Evolutionary conservation across 2,888 invertebrate species (phyloP).

Genomic region (Rhagium mordax): DNA sequence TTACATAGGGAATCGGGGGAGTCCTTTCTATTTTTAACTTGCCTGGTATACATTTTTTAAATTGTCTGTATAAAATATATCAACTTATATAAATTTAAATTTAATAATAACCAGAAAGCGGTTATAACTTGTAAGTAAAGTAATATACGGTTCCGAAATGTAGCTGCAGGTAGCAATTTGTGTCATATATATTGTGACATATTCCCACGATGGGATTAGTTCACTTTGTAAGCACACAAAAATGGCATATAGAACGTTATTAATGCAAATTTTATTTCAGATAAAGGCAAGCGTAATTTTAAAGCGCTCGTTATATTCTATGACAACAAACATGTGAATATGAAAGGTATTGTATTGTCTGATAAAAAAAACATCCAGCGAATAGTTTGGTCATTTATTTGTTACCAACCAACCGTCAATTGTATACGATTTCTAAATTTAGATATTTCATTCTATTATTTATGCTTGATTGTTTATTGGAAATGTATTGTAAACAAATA

Average conservation of each 20-base stretch:
- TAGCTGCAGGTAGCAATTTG: neutral
- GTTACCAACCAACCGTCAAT: neutral
- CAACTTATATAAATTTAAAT: neutral
- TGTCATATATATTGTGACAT: neutral
- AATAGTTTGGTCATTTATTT: neutral
- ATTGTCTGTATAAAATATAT: neutral
- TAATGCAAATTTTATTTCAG: constrained; percentile 18
- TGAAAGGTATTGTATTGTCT: neutral
- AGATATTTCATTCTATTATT: neutral
- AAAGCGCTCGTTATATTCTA: neutral
- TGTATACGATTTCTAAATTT: neutral
- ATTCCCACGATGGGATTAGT: neutral
- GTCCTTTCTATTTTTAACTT: neutral
- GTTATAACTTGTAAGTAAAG: neutral
- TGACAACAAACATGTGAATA: neutral
- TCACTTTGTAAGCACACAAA: neutral
- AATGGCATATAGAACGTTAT: constrained; percentile 7
- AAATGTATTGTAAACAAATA: neutral
- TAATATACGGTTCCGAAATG: neutral
- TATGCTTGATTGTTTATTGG: neutral
- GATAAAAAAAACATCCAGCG: neutral
- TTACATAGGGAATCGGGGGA: no score
- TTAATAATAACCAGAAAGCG: neutral
- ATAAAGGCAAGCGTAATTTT: constrained; percentile 4
- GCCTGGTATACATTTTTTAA: neutral